Conservation (phyloP, 2,113 vertebrate genomes). For the sheep (Ovis aries) region ARS-UI_Ramb_v3.0 NC_056055.1:75497001-75497500, state of each 20-base stretch:
- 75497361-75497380: neutral
- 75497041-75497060: neutral
- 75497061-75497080: neutral
- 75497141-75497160: neutral
- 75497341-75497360: neutral
- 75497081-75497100: neutral
- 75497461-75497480: neutral
- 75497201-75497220: neutral
- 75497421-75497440: neutral
- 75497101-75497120: neutral
- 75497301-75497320: neutral
- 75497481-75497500: neutral
- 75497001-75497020: neutral
- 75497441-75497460: neutral
- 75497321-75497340: neutral
- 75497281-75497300: neutral
- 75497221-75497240: neutral
- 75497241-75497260: neutral
- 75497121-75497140: neutral
- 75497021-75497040: neutral
- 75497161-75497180: neutral
- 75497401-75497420: neutral
- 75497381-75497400: neutral
- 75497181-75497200: neutral
- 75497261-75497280: neutral